Evolutionary conservation across 2,888 invertebrate species (phyloP), one percentile per base, ranked within the genome.

Genomic region (Leptopilina myrica): DNA sequence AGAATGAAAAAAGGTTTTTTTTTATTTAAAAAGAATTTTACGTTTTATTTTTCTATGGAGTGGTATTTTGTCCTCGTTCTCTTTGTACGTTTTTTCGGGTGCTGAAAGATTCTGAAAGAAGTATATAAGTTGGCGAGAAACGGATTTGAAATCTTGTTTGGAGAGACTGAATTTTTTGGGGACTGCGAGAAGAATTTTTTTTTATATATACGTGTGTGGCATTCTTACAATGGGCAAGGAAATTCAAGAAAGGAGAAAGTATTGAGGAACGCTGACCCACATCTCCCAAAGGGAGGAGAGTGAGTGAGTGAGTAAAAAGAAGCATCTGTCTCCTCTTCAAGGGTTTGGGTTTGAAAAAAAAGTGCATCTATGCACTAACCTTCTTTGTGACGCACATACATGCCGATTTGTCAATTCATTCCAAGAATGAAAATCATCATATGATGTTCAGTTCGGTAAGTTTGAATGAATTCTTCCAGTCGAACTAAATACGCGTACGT

Each of bases 201-300:
- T 53, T 43, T 43, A 43, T 14, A 14, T 43, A 43, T 14, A 14
- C 14, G 53, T 69, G 14, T 69, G 49, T 26, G 69, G 49, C 69
- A 53, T 26, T 49, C 69, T 20, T 56, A 73, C 73, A 73, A 73
- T 73, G 73, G 83, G 64, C 79, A 81, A 83, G 80, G 85, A 86
- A 85, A 85, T 84, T 76, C 73, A 83, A 86, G 82, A 87, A 87
- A 89, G 85, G 89, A 87, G 89, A 90, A 90, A 90, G 89, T 88
- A 86, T 88, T 87, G 88, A 89, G 85, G 76, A 78, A 80, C 84
- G 78, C 56, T 88, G 89, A 88, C 89, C 89, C 66, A 86, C 85
- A 85, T 86, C 81, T 79, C 79, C 64, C 59, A 59, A 11, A 46
- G 78, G 76, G 75, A 82, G 59, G 82, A 83, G 81, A 49, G 49